Evolutionary conservation across 2,888 invertebrate genomes (phyloP), one percentile per base, ranked within the genome.

Genomic region (Latheticus oryzae): DNA sequence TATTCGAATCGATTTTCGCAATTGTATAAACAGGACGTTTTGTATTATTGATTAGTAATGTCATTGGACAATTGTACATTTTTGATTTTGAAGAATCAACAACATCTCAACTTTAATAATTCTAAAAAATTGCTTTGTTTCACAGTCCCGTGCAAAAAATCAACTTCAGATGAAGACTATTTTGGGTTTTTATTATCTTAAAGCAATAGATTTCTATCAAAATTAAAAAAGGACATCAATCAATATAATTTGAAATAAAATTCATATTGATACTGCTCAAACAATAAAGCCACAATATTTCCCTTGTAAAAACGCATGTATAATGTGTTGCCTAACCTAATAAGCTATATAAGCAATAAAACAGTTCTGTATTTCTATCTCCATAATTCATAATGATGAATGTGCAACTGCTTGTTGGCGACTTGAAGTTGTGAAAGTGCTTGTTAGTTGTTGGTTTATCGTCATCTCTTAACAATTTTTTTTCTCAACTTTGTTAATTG

Each of bases 301-400:
- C n/a, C n/a, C n/a, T n/a, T n/a, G n/a, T n/a, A n/a, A n/a, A n/a
- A n/a, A n/a, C n/a, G n/a, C n/a, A n/a, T n/a, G n/a, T n/a, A n/a
- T n/a, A n/a, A n/a, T n/a, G n/a, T n/a, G n/a, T n/a, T n/a, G n/a
- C n/a, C n/a, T n/a, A n/a, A n/a, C n/a, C 48, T 48, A 23, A 12
- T 17, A 26, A 42, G 8, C 11, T 47, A 47, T 47, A 35, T 47
- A 33, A 35, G 23, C 38, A 51, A 5, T 21, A 38, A 30, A 28
- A 37, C 37, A 51, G 19, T 30, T 23, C 30, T 38, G 38, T 8
- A 12, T 51, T 30, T 12, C 15, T 38, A n/a, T 38, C 17, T 50
- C 11, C 37, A 38, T 38, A 51, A 38, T 51, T 38, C 51, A 26
- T 15, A 33, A 47, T 32, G 47, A 47, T 47, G 13, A 32, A 11